These are phyloP conservation scores for Procambarus virginalis DNA, from an alignment of 1,140 invertebrate species.

Conservation along the genomic window DNA sequence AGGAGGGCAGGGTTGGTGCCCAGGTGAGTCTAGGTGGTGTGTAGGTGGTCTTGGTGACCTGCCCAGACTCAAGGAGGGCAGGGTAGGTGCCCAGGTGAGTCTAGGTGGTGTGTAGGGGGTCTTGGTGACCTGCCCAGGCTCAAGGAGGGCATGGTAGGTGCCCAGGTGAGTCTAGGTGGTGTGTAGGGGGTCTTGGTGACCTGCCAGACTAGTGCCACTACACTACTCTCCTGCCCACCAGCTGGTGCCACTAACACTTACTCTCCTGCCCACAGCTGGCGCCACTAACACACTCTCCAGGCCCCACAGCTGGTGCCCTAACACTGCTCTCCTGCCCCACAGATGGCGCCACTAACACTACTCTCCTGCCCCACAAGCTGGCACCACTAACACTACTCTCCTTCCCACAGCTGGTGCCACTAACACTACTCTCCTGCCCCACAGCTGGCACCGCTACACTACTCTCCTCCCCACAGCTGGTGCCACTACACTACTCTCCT, in stretches of 20 bases:
- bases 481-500: not conserved
- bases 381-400: not conserved
- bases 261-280: not conserved
- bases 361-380: not conserved
- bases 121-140: conserved; percentile 80
- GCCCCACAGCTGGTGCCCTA: not conserved
- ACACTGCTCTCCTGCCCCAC: not conserved
- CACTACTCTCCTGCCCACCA: not conserved
- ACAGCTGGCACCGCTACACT: not conserved
- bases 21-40: not conserved
- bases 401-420: not conserved
- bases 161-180: conserved; percentile 76
- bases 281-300: not conserved
- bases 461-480: not conserved
- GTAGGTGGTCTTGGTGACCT: not conserved
- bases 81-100: not conserved
- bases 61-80: not conserved
- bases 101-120: not conserved
- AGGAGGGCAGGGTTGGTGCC: not conserved
- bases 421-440: not conserved
- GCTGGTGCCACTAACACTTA: not conserved
- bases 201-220: not conserved
- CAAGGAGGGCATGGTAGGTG: conserved; percentile 76
- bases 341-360: not conserved
- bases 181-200: not conserved